phyloP scores from a whole-genome alignment of 2,797 vertebrate genomes.

The Hoplostethus atlanticus region DNA sequence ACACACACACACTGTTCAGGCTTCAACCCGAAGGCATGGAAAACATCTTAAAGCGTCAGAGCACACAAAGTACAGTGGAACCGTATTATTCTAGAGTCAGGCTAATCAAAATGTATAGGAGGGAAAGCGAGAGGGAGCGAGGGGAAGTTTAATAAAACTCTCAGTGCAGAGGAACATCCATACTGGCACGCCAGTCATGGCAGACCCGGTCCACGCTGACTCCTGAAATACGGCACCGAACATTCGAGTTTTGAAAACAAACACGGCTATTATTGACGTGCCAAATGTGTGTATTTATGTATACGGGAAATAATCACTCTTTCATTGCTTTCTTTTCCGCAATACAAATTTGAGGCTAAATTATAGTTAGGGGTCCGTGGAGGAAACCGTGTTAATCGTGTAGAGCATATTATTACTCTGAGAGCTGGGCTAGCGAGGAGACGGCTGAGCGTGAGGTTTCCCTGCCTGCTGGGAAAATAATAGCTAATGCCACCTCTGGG shows the following conservation, averaged over 20 bases:
- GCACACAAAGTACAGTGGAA: constrained; percentile 47
- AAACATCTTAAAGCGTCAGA: constrained; percentile 60
- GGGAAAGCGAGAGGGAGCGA: constrained; percentile 56
- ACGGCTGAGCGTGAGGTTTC: constrained; percentile 61
- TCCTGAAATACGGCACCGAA: constrained; percentile 63
- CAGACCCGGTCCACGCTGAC: constrained; percentile 53
- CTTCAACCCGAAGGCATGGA: constrained; percentile 44
- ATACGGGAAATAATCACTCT: constrained; percentile 75
- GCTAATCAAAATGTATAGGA: constrained; percentile 62
- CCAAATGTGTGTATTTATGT: constrained; percentile 78
- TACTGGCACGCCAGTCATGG: constrained; percentile 47
- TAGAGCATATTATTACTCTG: constrained; percentile 71
- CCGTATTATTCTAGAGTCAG: constrained; percentile 61
- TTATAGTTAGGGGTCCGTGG: constrained; percentile 71
- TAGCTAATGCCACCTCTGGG: constrained; percentile 43
- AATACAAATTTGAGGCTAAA: constrained; percentile 76
- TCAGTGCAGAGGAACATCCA: constrained; percentile 58
- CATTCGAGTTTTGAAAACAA: constrained; percentile 76
- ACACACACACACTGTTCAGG: constrained; percentile 11
- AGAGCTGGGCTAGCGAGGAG: constrained; percentile 41
- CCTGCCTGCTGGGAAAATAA: constrained; percentile 65
- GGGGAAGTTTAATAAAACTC: constrained; percentile 73
- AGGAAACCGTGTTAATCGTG: constrained; percentile 75
- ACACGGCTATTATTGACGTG: constrained; percentile 68
- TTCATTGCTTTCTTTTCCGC: constrained; percentile 80